Base-by-base conservation (phyloP, 1,140 invertebrate genomes). In the Panonychus citri region DNA sequence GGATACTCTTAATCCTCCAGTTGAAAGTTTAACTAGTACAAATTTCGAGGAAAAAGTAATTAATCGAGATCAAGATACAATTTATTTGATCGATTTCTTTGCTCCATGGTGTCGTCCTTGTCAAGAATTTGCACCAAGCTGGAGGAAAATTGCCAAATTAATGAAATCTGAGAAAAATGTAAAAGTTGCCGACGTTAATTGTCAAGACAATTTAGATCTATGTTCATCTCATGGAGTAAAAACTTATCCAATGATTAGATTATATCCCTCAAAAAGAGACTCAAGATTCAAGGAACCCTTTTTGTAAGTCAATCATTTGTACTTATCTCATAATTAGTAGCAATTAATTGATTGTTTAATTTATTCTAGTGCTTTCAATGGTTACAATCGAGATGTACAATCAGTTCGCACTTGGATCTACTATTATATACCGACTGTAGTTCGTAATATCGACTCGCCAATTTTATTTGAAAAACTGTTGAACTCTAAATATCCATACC, bases 91-190 rank as follows among this genome's bases (percentile, higher is more conserved):
- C 19, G 80, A 81, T 66, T 82, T 78, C 66, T 81, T 74, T 67
- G 77, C 76, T 46, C 73, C 76, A 1, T 81, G 78, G 77, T 81
- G 80, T 72, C 74, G 73, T 53, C 79, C 79, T 2, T 82, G 80
- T 65, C 73, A 77, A 59, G 74, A 76, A 63, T 65, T 80, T 42
- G 70, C 73, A 3, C 75, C 77, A 24, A 74, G 79, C 58, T 81
- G 78, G 77, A 69, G 74, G 24, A 66, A 69, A 61, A 67, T 79
- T 39, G 75, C 77, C 15, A 73, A 76, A 66, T 24, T 60, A 46
- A 58, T 56, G 7, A 48, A 17, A 26, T n/a, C 53, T 40, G 19
- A 46, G 21, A 25, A 71, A 19, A 70, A 71, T 58, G 68, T 83
- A 4, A 71, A 75, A 61, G 70, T 83, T n/a, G 82, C 74, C 2